These are phyloP conservation scores for Drosophila lacicola DNA, from an alignment of 2,888 invertebrate genomes.

Conservation along the genomic window DNA sequence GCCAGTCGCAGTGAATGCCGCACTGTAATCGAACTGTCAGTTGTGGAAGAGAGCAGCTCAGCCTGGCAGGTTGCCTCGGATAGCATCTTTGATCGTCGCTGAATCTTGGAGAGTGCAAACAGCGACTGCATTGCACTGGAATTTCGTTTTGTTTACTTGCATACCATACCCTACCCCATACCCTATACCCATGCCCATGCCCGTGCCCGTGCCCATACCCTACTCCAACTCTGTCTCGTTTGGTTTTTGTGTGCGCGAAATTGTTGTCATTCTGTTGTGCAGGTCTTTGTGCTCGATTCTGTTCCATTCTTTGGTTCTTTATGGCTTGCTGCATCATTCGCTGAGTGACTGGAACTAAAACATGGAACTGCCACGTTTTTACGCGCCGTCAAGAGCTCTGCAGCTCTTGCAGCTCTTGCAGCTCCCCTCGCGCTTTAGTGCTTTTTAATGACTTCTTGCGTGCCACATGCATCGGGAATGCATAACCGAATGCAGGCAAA, in stretches of 20 bases:
- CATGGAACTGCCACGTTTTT: slow-evolving; percentile 41
- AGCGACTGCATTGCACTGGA: slow-evolving; percentile 20
- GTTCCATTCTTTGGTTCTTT: slow-evolving; percentile 40
- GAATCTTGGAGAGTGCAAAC: slow-evolving; percentile 12
- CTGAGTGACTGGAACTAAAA: slow-evolving; percentile 49
- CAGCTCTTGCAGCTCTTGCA: slow-evolving; percentile 19
- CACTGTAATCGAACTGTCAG: slow-evolving; percentile 66
- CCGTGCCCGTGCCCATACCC: neutral
- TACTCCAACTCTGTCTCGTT: slow-evolving; percentile 8
- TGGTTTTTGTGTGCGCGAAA: slow-evolving; percentile 40
- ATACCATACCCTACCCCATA: neutral
- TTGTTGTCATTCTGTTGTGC: slow-evolving; percentile 54
- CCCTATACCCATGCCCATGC: neutral
- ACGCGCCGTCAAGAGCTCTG: slow-evolving; percentile 22
- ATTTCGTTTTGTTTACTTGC: slow-evolving; percentile 46
- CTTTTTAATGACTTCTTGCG: slow-evolving; percentile 72
- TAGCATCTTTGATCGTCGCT: slow-evolving; percentile 22
- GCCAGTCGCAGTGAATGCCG: slow-evolving; percentile 31
- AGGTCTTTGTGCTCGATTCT: slow-evolving; percentile 20
- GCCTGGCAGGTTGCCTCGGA: slow-evolving; percentile 42
- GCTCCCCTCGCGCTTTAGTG: slow-evolving; percentile 50
- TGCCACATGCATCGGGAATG: slow-evolving; percentile 68
- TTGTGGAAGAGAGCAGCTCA: slow-evolving; percentile 17
- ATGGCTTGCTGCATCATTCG: slow-evolving; percentile 61
- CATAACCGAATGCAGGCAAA: slow-evolving; percentile 12